A percentile compares a stretch with the other conserved stretches of the same genome.
Evolutionary conservation across 2,888 invertebrate species (phyloP).

Genomic region (Drosophila pseudotalamancana): DNA sequence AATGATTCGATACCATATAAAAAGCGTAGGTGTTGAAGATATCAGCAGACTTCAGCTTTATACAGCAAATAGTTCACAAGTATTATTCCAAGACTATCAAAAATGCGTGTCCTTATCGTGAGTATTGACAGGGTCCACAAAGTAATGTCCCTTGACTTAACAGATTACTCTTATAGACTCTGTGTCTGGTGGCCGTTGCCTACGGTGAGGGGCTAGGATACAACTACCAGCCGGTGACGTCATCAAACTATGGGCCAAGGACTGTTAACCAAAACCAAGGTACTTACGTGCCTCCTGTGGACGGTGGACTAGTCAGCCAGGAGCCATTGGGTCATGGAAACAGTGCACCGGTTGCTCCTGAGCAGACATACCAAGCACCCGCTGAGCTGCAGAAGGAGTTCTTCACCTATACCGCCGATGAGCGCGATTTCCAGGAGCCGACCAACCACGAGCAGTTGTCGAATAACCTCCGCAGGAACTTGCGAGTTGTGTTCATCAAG

Average conservation of each 20-base stretch:
- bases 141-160: neutral
- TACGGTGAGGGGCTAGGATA: constrained; percentile 68
- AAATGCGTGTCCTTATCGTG: constrained; percentile 74
- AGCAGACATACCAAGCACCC: constrained; percentile 47
- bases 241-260: constrained; percentile 46
- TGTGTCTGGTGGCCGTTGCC: constrained; percentile 64
- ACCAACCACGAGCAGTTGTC: constrained; percentile 56
- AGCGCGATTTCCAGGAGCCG: constrained; percentile 71
- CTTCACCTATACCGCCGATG: constrained; percentile 79
- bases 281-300: constrained; percentile 33
- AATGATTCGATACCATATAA: constrained; percentile 43
- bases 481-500: constrained; percentile 83
- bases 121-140: constrained; percentile 32
- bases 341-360: neutral
- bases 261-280: constrained; percentile 30
- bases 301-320: constrained; percentile 2
- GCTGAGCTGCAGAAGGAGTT: constrained; percentile 79
- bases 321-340: constrained; percentile 6
- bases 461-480: constrained; percentile 61
- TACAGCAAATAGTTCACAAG: constrained; percentile 44
- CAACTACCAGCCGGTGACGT: constrained; percentile 66
- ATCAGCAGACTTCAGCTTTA: constrained; percentile 52
- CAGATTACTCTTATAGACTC: constrained; percentile 30
- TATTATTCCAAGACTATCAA: constrained; percentile 43
- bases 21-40: constrained; percentile 57